Evolutionary conservation across 1,140 invertebrate genomes (phyloP).

Genomic region (Saccostrea echinata): DNA sequence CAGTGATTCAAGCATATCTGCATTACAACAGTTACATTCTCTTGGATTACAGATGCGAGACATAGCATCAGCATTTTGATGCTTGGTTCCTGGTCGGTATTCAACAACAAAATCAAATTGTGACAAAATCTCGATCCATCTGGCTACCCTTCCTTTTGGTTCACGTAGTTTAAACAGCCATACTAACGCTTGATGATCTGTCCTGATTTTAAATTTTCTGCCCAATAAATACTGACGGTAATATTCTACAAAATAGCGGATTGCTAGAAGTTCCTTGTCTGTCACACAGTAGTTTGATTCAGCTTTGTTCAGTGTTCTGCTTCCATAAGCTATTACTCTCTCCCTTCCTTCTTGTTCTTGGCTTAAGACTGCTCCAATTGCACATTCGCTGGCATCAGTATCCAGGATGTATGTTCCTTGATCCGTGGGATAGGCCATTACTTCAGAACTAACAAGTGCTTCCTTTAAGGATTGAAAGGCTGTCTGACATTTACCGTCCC

Average conservation of each 20-base stretch:
- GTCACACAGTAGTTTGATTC: constrained; percentile 80
- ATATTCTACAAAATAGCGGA: constrained; percentile 53
- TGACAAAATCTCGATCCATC: constrained; percentile 68
- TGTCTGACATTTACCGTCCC: constrained; percentile 55
- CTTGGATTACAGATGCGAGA: constrained; percentile 47
- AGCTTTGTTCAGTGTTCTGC: no score
- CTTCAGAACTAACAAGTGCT: constrained; percentile 53
- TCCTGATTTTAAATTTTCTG: constrained; percentile 56
- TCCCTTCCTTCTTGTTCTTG: no score
- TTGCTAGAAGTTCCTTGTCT: constrained; percentile 62
- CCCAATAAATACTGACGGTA: constrained; percentile 65
- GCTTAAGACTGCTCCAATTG: no score
- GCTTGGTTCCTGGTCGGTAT: constrained; percentile 62
- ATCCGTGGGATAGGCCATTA: constrained; percentile 55
- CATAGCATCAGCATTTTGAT: constrained; percentile 69
- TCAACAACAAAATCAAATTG: constrained; percentile 65
- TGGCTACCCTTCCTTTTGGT: constrained; percentile 58
- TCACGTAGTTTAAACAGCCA: constrained; percentile 60
- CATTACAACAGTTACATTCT: constrained; percentile 18
- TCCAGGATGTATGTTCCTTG: constrained; percentile 63
- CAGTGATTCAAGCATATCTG: constrained; percentile 34
- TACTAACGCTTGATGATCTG: constrained; percentile 65
- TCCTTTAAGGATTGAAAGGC: constrained; percentile 62
- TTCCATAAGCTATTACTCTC: no score
- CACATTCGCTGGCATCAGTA: constrained; percentile 65